phyloP scores from a whole-genome alignment of 2,888 invertebrate genomes.

The Myopa tessellatipennis region DNA sequence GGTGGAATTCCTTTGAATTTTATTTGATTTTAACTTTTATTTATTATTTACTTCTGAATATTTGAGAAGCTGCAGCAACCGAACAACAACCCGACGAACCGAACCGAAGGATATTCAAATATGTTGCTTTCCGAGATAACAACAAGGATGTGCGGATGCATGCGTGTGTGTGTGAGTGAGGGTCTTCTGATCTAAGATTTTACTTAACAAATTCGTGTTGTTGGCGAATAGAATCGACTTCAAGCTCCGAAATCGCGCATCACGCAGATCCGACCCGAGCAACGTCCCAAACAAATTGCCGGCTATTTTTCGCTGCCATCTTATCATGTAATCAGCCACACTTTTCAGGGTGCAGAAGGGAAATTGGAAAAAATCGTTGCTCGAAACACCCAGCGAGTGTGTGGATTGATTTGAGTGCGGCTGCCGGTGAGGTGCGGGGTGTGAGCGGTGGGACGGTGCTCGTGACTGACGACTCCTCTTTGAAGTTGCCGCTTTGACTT shows the following conservation, averaged over 20 bases:
- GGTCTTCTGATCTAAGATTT: not conserved
- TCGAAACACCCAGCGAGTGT: slow-evolving; percentile 18
- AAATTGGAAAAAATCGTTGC: slow-evolving; percentile 24
- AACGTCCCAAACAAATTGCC: slow-evolving; percentile 42
- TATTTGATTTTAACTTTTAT: slow-evolving; percentile 17
- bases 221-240: slow-evolving; percentile 13
- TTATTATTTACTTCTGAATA: not conserved
- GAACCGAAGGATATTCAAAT: not conserved
- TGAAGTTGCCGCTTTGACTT: slow-evolving; percentile 18
- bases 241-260: not conserved
- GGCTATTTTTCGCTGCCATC: slow-evolving; percentile 46
- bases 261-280: slow-evolving; percentile 12
- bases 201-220: slow-evolving; percentile 10
- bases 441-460: slow-evolving; percentile 10
- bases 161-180: not conserved
- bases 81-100: slow-evolving; percentile 23
- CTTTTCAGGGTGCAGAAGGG: not conserved
- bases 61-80: not conserved
- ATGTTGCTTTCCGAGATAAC: slow-evolving; percentile 9
- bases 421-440: not conserved
- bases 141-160: not conserved
- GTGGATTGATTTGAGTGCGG: slow-evolving; percentile 13
- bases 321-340: slow-evolving; percentile 45
- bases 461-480: slow-evolving; percentile 29
- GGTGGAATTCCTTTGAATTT: slow-evolving; percentile 34